Evolutionary conservation across 2,888 invertebrate genomes (phyloP).

Genomic region (Cheilosia urbana): DNA sequence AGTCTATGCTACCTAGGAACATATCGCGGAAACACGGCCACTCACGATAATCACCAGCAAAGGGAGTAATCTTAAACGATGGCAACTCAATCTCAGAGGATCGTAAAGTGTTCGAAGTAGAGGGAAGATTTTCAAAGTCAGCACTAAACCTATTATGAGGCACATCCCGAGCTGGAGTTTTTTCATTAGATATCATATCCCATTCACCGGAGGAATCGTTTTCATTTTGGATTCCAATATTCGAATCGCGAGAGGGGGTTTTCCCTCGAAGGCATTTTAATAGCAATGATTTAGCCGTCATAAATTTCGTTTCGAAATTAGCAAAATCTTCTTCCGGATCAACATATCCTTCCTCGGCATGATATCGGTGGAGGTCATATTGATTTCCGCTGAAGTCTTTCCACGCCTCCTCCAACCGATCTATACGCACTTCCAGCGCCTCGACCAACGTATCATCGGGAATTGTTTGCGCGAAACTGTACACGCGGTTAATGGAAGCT

Average conservation of each 20-base stretch:
- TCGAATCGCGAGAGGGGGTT: slow-evolving; percentile 4
- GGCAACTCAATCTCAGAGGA: slow-evolving; percentile 8
- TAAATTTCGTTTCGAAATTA: background rate
- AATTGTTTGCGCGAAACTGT: background rate
- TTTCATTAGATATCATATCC: background rate
- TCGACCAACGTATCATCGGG: slow-evolving; percentile 7
- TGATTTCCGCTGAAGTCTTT: slow-evolving; percentile 7
- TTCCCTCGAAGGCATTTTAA: slow-evolving; percentile 2
- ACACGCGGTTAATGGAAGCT: background rate
- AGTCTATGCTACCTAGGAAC: slow-evolving; percentile 1
- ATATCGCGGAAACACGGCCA: background rate
- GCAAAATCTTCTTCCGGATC: slow-evolving; percentile 29
- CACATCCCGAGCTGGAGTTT: slow-evolving; percentile 1
- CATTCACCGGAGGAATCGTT: background rate
- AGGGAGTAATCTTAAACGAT: background rate
- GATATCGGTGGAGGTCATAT: slow-evolving; percentile 1
- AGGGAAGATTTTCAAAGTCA: background rate
- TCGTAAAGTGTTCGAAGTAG: background rate
- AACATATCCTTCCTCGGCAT: slow-evolving; percentile 14
- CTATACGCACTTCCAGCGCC: slow-evolving; percentile 25
- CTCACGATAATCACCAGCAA: no score
- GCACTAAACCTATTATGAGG: no score
- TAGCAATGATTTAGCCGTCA: slow-evolving; percentile 4
- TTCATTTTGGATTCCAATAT: slow-evolving; percentile 12
- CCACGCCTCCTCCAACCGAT: slow-evolving; percentile 7